These are phyloP conservation scores for Caenorhabditis zanzibari DNA, from an alignment of 2,888 invertebrate species.

Conservation along the genomic window DNA sequence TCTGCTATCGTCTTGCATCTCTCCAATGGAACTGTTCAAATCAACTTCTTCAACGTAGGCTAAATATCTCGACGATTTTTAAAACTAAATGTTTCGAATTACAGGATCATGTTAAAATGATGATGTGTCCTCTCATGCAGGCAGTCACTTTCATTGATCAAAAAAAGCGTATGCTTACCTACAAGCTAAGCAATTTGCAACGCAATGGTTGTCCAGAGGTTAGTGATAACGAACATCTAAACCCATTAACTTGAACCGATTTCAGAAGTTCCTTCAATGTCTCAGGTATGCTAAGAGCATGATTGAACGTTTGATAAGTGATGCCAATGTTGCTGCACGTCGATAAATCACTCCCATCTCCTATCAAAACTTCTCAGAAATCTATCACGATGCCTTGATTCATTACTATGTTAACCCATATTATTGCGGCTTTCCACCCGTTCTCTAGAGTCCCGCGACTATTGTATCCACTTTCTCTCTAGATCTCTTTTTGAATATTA, in stretches of 20 bases:
- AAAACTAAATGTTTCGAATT: slow-evolving; percentile 21
- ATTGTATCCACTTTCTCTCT: not conserved
- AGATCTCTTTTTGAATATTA: slow-evolving; percentile 32
- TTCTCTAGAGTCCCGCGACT: slow-evolving; percentile 21
- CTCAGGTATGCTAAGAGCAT: slow-evolving; percentile 78
- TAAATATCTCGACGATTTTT: not conserved
- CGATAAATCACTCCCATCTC: slow-evolving; percentile 14
- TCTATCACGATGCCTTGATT: slow-evolving; percentile 25
- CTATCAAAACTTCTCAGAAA: slow-evolving; percentile 18
- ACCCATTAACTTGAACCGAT: not conserved
- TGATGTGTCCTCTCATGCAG: slow-evolving; percentile 97
- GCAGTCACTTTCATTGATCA: slow-evolving; percentile 97
- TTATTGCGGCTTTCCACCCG: slow-evolving; percentile 19
- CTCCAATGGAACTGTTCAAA: slow-evolving; percentile 91
- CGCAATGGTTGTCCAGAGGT: slow-evolving; percentile 77
- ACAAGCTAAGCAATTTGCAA: slow-evolving; percentile 84
- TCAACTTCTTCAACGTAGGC: slow-evolving; percentile 82
- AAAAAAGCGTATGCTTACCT: slow-evolving; percentile 94
- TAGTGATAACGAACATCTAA: not conserved
- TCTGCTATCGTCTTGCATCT: slow-evolving; percentile 97
- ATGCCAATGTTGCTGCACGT: slow-evolving; percentile 47
- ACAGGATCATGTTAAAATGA: slow-evolving; percentile 95
- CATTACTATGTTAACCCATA: slow-evolving; percentile 41
- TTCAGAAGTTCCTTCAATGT: slow-evolving; percentile 71
- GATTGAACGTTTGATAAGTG: slow-evolving; percentile 73